phyloP scores from a whole-genome alignment of 92 coral and sea anemone genomes.

The Palythoa heliodiscus region DNA sequence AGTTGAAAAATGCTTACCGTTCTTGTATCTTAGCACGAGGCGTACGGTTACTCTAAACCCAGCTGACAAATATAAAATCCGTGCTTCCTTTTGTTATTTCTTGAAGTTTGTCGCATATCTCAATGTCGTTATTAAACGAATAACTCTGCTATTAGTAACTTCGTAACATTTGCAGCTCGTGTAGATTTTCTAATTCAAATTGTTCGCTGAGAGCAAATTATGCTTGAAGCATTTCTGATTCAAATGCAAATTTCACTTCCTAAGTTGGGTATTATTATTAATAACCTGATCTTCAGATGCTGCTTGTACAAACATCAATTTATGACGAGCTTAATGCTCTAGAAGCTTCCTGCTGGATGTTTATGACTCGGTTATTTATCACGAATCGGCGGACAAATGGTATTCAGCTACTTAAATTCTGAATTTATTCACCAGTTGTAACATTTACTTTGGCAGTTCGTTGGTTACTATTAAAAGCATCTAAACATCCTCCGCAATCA shows the following conservation, averaged over 20 bases:
- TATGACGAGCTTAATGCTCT: conserved; percentile 9
- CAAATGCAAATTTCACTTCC: conserved; percentile 47
- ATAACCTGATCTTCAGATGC: conserved; percentile 38
- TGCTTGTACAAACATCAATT: conserved; percentile 45
- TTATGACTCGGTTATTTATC: background rate
- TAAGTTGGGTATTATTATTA: conserved; percentile 23
- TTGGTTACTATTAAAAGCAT: background rate
- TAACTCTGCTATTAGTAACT: background rate
- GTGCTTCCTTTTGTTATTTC: background rate
- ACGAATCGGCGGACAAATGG: background rate
- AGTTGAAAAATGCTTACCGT: conserved; percentile 2
- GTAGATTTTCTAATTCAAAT: conserved; percentile 23
- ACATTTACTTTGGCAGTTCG: background rate
- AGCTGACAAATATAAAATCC: conserved; percentile 8
- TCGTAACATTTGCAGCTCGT: conserved; percentile 11
- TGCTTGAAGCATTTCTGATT: conserved; percentile 33
- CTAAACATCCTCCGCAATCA: background rate
- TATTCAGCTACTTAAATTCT: background rate
- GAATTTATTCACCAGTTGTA: conserved; percentile 7
- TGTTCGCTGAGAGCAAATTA: conserved; percentile 30
- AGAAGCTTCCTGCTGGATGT: conserved; percentile 7
- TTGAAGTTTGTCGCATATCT: background rate
- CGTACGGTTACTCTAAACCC: background rate
- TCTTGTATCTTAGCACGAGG: background rate
- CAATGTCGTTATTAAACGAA: conserved; percentile 19